A percentile compares a stretch with the other conserved stretches of the same genome.
Evolutionary conservation across 2,113 vertebrate genomes (phyloP).

Genomic region (Thomomys bottae): DNA sequence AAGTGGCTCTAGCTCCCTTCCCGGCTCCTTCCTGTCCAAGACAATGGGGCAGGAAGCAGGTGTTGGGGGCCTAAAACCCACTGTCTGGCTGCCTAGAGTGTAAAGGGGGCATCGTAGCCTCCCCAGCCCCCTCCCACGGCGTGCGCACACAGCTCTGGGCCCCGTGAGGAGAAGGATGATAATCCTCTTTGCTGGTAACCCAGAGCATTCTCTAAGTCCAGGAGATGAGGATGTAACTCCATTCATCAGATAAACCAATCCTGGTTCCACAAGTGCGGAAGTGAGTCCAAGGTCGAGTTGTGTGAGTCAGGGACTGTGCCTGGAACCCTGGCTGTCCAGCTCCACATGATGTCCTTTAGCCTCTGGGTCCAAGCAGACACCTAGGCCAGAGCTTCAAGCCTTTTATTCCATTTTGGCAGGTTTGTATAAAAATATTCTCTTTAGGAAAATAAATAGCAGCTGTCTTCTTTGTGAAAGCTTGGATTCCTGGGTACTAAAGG

Average conservation of each 20-base stretch:
- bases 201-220: background rate
- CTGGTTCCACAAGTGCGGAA: constrained; percentile 32
- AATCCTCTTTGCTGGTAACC: constrained; percentile 24
- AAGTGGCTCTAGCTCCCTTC: constrained; percentile 69
- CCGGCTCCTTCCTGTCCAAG: constrained; percentile 76
- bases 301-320: constrained; percentile 7
- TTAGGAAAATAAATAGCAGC: constrained; percentile 83
- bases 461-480: constrained; percentile 52
- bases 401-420: constrained; percentile 76
- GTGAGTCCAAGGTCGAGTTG: constrained; percentile 20
- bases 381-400: constrained; percentile 59
- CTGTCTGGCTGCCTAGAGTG: background rate
- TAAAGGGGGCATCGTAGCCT: background rate
- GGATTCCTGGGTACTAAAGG: constrained; percentile 53
- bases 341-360: constrained; percentile 3
- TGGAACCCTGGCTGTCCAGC: background rate
- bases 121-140: background rate
- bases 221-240: constrained; percentile 14
- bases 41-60: constrained; percentile 82
- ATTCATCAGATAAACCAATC: constrained; percentile 45
- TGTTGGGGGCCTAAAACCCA: constrained; percentile 65
- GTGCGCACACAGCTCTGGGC: background rate
- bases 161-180: background rate
- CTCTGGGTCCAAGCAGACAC: constrained; percentile 25
- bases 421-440: constrained; percentile 82